These are phyloP conservation scores for Rhabdomys dilectus DNA, from an alignment of 2,113 vertebrate genomes.

Conservation along the genomic window DNA sequence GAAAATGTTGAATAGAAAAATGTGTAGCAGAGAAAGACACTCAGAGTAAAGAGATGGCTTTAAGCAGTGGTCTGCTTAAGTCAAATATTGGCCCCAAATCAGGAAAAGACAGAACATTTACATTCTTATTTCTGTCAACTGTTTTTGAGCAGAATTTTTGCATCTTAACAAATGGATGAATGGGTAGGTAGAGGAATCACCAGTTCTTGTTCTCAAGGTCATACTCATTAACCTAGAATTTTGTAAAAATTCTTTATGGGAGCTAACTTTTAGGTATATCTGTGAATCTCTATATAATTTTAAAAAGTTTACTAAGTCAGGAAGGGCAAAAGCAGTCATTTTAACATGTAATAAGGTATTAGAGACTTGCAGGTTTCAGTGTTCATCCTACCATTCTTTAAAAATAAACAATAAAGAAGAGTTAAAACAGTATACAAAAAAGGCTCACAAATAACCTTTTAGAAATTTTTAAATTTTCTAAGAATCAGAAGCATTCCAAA, in stretches of 20 bases:
- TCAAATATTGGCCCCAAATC: neutral
- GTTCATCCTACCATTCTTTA: neutral
- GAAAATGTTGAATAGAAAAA: neutral
- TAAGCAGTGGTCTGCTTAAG: neutral
- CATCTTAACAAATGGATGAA: neutral
- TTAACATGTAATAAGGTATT: neutral
- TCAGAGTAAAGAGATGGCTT: neutral
- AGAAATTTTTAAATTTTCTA: neutral
- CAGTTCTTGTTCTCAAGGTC: neutral
- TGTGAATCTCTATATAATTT: neutral
- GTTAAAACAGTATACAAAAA: neutral
- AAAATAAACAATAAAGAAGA: neutral
- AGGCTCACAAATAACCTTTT: neutral
- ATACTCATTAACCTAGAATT: neutral
- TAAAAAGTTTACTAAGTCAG: neutral
- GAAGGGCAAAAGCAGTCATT: neutral
- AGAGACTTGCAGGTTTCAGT: neutral
- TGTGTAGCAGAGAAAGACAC: neutral
- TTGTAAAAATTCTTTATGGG: neutral
- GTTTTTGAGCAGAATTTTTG: neutral
- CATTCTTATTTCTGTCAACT: neutral
- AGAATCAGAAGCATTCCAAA: neutral
- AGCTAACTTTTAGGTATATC: neutral
- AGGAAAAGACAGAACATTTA: neutral
- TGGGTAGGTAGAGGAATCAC: neutral